Evolutionary conservation across 2,888 invertebrate genomes (phyloP).

Genomic region (Mellilla xanthometata): DNA sequence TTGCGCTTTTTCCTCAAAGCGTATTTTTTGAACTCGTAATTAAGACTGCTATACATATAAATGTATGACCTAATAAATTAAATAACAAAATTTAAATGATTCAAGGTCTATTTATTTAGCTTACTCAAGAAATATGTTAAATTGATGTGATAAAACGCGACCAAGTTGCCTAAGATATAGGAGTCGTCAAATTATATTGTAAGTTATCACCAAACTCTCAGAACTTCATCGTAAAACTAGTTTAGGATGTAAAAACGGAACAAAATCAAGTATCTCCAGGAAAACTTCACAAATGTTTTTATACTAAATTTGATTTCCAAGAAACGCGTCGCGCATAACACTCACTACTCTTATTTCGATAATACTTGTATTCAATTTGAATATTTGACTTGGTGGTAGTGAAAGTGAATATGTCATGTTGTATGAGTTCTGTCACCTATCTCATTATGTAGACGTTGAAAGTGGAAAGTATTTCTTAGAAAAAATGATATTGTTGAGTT

Average conservation of each 20-base stretch:
- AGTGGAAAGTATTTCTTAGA: slow-evolving; percentile 31
- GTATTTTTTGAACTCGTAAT: too few species aligned
- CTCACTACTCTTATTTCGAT: not conserved
- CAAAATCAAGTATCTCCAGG: slow-evolving; percentile 3
- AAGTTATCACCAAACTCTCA: too few species aligned
- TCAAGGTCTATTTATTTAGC: too few species aligned
- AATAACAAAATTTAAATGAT: too few species aligned
- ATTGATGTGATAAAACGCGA: too few species aligned
- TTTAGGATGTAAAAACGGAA: not conserved
- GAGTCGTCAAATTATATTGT: not conserved
- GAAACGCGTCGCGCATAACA: slow-evolving; percentile 1
- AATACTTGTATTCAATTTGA: not conserved
- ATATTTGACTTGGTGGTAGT: slow-evolving; percentile 14
- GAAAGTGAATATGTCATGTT: slow-evolving; percentile 28
- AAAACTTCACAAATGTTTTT: not conserved
- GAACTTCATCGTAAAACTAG: not conserved
- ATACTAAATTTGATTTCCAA: not conserved
- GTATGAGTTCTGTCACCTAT: too few species aligned
- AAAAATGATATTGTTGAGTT: slow-evolving; percentile 5
- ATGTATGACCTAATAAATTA: too few species aligned
- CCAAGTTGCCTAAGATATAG: not conserved
- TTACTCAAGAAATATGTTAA: too few species aligned
- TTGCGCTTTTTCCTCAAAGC: slow-evolving; percentile 22
- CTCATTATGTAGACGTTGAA: slow-evolving; percentile 13
- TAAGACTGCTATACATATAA: too few species aligned